These are phyloP conservation scores for Barnardius zonarius DNA, from an alignment of 2,113 vertebrate genomes.

Conservation along the genomic window DNA sequence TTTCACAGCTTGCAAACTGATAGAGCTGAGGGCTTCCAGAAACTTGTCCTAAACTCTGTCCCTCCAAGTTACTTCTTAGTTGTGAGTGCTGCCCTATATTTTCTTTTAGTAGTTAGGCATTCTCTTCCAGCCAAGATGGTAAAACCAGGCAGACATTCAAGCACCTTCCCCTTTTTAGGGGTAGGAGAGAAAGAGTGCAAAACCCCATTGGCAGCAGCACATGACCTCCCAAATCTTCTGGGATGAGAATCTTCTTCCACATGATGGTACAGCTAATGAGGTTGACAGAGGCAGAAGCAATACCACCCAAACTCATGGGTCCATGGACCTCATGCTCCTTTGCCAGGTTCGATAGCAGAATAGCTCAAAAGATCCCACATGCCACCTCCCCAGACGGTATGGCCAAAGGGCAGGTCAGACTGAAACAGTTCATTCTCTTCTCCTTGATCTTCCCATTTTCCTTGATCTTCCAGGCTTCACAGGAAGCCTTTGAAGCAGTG, in stretches of 20 bases:
- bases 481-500: slow-evolving; percentile 57
- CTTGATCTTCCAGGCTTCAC: slow-evolving; percentile 50
- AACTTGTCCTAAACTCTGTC: background rate
- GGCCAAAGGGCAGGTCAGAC: slow-evolving; percentile 43
- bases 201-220: rapidly evolving
- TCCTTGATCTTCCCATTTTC: slow-evolving; percentile 47
- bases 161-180: background rate
- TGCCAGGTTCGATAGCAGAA: background rate
- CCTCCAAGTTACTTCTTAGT: background rate
- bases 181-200: background rate
- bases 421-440: background rate
- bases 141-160: background rate
- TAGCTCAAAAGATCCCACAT: background rate
- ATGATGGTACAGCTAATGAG: background rate
- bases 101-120: background rate
- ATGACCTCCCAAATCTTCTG: background rate
- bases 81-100: background rate
- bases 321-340: background rate
- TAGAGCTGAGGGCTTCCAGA: background rate
- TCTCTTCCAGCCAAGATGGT: background rate
- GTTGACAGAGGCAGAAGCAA: background rate
- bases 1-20: background rate
- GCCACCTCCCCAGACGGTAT: background rate
- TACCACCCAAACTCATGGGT: background rate
- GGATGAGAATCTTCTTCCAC: background rate